phyloP scores from a whole-genome alignment of 2,888 invertebrate species.

The Beris chalybata region DNA sequence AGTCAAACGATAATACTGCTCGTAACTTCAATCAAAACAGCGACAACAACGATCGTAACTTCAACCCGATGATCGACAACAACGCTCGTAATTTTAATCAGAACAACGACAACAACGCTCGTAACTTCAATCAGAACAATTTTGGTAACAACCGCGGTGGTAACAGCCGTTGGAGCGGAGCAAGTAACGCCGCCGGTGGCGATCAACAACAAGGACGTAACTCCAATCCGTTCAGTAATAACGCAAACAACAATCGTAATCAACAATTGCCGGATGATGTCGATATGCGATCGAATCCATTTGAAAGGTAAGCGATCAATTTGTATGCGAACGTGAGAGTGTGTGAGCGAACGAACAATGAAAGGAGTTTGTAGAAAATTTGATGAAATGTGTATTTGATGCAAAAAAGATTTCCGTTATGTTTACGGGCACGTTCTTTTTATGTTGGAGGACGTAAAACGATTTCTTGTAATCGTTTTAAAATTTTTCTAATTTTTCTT shows the following conservation, averaged over 20 bases:
- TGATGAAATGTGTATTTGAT: conserved; percentile 17
- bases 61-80: neutral
- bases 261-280: neutral
- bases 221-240: too few relatives aligned
- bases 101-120: conserved; percentile 6
- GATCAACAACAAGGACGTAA: neutral
- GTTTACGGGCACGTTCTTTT: too few relatives aligned
- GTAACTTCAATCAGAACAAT: too few relatives aligned
- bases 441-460: too few relatives aligned
- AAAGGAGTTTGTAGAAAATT: conserved; percentile 18
- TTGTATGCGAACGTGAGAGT: neutral
- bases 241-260: neutral
- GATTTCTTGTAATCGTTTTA: neutral
- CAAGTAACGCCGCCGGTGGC: neutral
- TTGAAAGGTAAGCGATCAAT: conserved; percentile 21
- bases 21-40: neutral
- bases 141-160: neutral
- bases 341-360: neutral
- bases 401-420: conserved; percentile 28
- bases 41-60: conserved; percentile 13
- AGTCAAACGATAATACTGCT: neutral
- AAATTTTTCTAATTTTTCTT: neutral
- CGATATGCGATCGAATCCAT: conserved; percentile 18
- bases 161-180: neutral
- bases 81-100: neutral